A percentile compares a stretch with the other conserved stretches of the same genome.
Conservation (phyloP, 1,140 invertebrate genomes). For the Helicoverpa zea region DNA sequence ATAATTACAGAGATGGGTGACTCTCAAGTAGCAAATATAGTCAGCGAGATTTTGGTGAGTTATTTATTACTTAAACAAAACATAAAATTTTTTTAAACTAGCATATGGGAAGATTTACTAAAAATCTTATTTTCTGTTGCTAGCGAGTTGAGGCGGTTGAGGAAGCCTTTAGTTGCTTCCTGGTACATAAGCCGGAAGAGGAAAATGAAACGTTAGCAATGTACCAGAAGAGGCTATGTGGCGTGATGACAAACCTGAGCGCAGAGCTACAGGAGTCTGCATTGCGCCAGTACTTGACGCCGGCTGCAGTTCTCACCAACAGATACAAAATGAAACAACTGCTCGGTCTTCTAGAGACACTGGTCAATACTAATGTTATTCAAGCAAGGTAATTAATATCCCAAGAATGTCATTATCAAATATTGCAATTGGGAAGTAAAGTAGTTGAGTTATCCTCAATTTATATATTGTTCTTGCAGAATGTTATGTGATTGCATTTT, state of each 20-base stretch:
- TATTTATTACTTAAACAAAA: slow-evolving; percentile 26
- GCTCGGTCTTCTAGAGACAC: slow-evolving; percentile 90
- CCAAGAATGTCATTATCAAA: too few species aligned
- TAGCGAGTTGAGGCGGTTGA: slow-evolving; percentile 94
- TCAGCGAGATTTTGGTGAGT: slow-evolving; percentile 90
- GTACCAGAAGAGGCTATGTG: slow-evolving; percentile 89
- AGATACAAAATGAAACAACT: slow-evolving; percentile 91
- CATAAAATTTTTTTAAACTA: too few species aligned
- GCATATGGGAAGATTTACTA: too few species aligned
- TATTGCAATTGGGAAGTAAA: background rate
- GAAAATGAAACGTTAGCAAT: slow-evolving; percentile 89
- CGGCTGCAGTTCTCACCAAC: slow-evolving; percentile 91
- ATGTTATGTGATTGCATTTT: slow-evolving; percentile 95
- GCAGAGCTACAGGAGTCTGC: slow-evolving; percentile 91
- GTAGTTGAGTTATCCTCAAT: background rate
- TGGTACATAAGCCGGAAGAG: slow-evolving; percentile 91
- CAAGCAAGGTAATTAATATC: slow-evolving; percentile 87
- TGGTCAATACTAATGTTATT: slow-evolving; percentile 90
- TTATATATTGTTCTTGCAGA: slow-evolving; percentile 79
- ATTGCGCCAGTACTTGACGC: slow-evolving; percentile 90
- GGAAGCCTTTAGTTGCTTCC: slow-evolving; percentile 94
- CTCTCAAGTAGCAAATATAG: slow-evolving; percentile 88
- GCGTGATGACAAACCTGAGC: slow-evolving; percentile 84
- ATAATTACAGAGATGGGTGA: slow-evolving; percentile 83
- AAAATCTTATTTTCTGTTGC: slow-evolving; percentile 12